These are phyloP conservation scores for Chiloscyllium punctatum DNA, from an alignment of 2,797 vertebrate species.

Conservation along the genomic window DNA sequence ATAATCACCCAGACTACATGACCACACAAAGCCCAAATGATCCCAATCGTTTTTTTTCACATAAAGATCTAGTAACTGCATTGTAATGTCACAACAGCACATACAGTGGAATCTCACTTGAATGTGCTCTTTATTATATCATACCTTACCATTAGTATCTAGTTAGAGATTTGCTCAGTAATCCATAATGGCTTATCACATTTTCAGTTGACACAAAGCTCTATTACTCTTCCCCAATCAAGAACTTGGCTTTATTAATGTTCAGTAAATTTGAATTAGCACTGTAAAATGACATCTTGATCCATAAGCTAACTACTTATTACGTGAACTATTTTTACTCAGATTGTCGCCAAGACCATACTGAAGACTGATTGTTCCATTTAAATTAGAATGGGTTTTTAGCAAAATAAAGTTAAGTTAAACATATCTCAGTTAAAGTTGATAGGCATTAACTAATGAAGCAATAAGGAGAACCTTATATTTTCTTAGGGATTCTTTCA, in stretches of 20 bases:
- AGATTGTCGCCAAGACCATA: neutral
- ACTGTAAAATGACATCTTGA: neutral
- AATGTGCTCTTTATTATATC: neutral
- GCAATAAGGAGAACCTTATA: neutral
- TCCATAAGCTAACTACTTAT: neutral
- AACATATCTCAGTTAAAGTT: neutral
- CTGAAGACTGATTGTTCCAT: neutral
- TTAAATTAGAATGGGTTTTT: neutral
- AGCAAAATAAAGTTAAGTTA: neutral
- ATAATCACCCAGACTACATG: neutral
- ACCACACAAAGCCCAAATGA: neutral
- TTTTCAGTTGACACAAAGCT: neutral
- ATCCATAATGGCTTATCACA: neutral
- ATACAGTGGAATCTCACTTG: neutral
- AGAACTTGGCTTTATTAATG: neutral
- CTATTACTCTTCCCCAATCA: neutral
- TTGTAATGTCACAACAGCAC: neutral
- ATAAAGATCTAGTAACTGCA: neutral
- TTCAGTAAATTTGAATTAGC: neutral
- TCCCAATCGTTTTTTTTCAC: neutral
- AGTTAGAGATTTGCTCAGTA: neutral
- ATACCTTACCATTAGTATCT: neutral
- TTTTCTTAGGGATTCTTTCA: neutral
- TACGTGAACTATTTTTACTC: neutral
- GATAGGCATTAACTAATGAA: neutral